Evolutionary conservation across 2,888 invertebrate species (phyloP), one percentile per base, ranked within the genome.

Genomic region (Calliscelio sp.): DNA sequence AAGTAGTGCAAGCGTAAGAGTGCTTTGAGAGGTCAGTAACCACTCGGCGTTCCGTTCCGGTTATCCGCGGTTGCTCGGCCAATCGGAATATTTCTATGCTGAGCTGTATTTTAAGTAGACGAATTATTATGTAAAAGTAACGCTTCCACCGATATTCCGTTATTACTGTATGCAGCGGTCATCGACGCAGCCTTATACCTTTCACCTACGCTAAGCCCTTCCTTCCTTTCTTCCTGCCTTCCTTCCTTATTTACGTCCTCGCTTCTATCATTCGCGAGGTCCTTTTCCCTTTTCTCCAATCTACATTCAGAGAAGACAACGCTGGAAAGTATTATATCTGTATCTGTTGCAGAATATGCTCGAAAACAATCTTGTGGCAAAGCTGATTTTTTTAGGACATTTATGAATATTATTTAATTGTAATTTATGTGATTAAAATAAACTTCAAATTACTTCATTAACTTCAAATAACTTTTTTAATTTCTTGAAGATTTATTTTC

Each of bases 1-100:
- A 93, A 93, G 93, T 92, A 93, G 92, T 93, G 93, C 93, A 92
- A 92, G 92, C 92, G 92, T 92, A 92, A 92, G 91, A 92, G 92
- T 92, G 90, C 91, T 91, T 89, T 81, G 88, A 86, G 90, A 89
- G 90, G 90, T 90, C 90, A 90, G 90, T 90, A 90, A 90, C 90
- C 90, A 90, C 86, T 87, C 84, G 83, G 88, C 89, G 90, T 89
- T 90, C 89, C 91, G 90, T 90, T 91, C 90, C 90, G 90, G 89
- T 90, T 91, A 90, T 87, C 89, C 89, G 89, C 87, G 80, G 87
- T 75, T 80, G 85, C 81, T 79, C 86, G 75, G 78, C 87, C 84
- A 87, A 86, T 87, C 84, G 86, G 89, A 89, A 90, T 85, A 86
- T 82, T 86, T 86, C 85, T 82, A 77, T 81, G 81, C 81, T 38